These are phyloP conservation scores for Cataglyphis cursor DNA, from an alignment of 2,888 invertebrate species.

Conservation along the genomic window DNA sequence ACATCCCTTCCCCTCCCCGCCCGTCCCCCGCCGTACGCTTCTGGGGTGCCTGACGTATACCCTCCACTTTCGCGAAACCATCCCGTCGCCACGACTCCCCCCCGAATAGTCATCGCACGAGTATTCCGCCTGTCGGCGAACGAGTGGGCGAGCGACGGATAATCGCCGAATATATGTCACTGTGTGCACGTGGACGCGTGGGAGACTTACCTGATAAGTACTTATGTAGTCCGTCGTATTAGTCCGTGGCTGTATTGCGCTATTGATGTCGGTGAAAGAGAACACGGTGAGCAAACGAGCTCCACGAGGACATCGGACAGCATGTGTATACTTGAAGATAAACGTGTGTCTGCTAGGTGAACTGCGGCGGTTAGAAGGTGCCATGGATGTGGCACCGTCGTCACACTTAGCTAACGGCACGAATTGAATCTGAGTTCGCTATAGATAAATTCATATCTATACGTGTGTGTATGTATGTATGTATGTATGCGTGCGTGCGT, in stretches of 20 bases:
- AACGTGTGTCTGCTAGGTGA: constrained; percentile 53
- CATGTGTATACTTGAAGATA: not conserved
- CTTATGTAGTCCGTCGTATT: constrained; percentile 55
- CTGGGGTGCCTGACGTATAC: constrained; percentile 57
- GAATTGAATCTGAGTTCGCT: constrained; percentile 60
- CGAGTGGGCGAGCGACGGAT: constrained; percentile 80
- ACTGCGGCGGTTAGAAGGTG: constrained; percentile 53
- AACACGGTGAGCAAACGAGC: not conserved
- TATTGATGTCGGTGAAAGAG: constrained; percentile 11
- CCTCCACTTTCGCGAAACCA: constrained; percentile 72
- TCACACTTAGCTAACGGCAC: constrained; percentile 77
- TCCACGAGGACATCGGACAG: constrained; percentile 12
- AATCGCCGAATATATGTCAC: constrained; percentile 74
- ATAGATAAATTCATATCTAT: constrained; percentile 48
- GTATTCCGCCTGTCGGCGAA: constrained; percentile 76
- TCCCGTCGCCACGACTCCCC: constrained; percentile 48
- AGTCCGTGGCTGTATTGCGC: constrained; percentile 10
- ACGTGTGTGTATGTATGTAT: constrained; percentile 38
- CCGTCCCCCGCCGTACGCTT: constrained; percentile 57
- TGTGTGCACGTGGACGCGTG: constrained; percentile 50
- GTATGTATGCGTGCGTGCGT: constrained; percentile 8
- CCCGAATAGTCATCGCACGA: constrained; percentile 84
- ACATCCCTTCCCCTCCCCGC: constrained; percentile 63
- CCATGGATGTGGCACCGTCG: constrained; percentile 67
- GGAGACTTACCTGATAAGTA: constrained; percentile 65